phyloP scores from a whole-genome alignment of 2,888 invertebrate genomes.

The Chrysolina haemoptera region DNA sequence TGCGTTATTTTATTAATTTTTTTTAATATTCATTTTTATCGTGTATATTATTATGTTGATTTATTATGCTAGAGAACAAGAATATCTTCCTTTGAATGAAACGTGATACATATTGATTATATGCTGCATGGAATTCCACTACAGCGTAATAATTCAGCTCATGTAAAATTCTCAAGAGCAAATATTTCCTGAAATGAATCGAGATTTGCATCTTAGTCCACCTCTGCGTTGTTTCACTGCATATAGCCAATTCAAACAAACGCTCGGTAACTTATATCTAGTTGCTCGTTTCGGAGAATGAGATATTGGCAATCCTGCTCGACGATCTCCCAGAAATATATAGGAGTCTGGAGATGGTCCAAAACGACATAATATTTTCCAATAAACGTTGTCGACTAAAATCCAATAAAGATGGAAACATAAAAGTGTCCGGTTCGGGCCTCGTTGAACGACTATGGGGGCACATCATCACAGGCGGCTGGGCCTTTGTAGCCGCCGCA shows the following conservation, averaged over 20 bases:
- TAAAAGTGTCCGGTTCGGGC: constrained; percentile 30
- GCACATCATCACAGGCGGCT: constrained; percentile 28
- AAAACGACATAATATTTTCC: constrained; percentile 39
- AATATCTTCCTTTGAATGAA: too few relatives aligned
- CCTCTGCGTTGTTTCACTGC: background rate
- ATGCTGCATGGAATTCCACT: too few relatives aligned
- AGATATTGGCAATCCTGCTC: constrained; percentile 6
- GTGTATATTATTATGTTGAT: too few relatives aligned
- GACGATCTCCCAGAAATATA: constrained; percentile 19
- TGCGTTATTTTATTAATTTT: too few relatives aligned
- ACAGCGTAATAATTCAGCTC: too few relatives aligned
- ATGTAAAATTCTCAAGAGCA: too few relatives aligned
- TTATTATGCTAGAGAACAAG: too few relatives aligned
- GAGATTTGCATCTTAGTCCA: background rate
- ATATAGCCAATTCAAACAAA: constrained; percentile 6
- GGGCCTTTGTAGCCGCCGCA: constrained; percentile 13
- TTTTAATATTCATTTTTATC: too few relatives aligned
- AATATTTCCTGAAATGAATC: too few relatives aligned
- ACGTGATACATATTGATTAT: too few relatives aligned
- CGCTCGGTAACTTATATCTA: background rate
- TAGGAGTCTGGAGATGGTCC: constrained; percentile 20
- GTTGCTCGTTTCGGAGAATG: constrained; percentile 12
- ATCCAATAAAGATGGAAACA: constrained; percentile 32
- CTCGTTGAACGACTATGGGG: constrained; percentile 26
- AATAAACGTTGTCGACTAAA: constrained; percentile 32